Base-by-base conservation (phyloP, 2,797 vertebrate species). In the Phoxinus dragarum region DNA sequence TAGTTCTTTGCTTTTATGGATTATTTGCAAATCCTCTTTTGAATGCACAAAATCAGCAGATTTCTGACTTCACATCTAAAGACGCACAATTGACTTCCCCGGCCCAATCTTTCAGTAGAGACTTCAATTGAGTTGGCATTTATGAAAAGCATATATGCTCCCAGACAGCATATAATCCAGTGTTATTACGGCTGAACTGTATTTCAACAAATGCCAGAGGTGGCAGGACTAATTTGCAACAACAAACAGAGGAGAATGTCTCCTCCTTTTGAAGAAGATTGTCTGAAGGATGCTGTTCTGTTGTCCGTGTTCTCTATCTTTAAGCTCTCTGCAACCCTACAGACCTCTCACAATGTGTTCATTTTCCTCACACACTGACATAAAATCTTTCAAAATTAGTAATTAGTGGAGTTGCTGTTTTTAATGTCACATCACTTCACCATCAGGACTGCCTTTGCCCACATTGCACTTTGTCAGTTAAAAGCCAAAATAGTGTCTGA, bases 131-230 rank as follows among this genome's bases (percentile, higher is more conserved):
- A 38, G 61, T 47, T 81, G 86, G 67, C 82, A 81, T 87, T 87
- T 84, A 71, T 71, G 54, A 77, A 85, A 80, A 75, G 49, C 64
- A 36, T 76, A 76, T 59, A 81, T 40, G 66, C 21, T 84, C 38
- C 0, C 59, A 84, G 86, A 84, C 72, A 69, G 34, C 40, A 40
- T 40, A 67, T 84, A 87, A 87, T 87, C 52, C 71, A 81, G 23
- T 21, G 64, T 14, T 69, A 77, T 81, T 84, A 69, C 42, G 6
- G n/a, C 31, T 76, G n/a, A 72, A 66, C 59, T 84, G 49, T 56
- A 71, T 78, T 59, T 56, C 21, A 77, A 36, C 52, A 64, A 81
- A 71, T 71, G 72, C 78, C 78, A 64, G 31, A 84, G 77, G 78
- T 69, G 77, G 47, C 23, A 66, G 23, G n/a, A 71, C 66, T 72